These are phyloP conservation scores for Tympanoctomys barrerae DNA, from an alignment of 2,797 vertebrate species.

Conservation along the genomic window DNA sequence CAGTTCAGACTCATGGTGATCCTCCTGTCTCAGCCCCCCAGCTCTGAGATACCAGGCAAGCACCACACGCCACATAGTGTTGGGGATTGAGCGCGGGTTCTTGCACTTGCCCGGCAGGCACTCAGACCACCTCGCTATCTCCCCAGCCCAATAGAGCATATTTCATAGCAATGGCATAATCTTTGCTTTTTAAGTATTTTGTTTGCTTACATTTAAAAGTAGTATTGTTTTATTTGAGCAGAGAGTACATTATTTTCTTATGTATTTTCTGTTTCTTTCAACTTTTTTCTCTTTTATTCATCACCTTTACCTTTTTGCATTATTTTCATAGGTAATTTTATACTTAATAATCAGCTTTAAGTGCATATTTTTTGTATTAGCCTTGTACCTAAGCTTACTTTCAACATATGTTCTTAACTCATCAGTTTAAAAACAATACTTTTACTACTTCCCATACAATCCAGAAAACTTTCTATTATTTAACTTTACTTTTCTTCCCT, in stretches of 20 bases:
- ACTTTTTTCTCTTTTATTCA: not conserved
- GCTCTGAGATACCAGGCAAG: too few species aligned
- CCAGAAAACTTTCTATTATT: slow-evolving; percentile 56
- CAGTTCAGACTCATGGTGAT: too few species aligned
- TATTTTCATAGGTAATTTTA: slow-evolving; percentile 9
- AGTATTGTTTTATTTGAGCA: not conserved
- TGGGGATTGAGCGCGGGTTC: too few species aligned
- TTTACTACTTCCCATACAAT: slow-evolving; percentile 52
- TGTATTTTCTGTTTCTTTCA: not conserved
- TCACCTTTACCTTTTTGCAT: not conserved
- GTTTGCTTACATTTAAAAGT: slow-evolving; percentile 4
- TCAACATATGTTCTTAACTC: slow-evolving; percentile 44
- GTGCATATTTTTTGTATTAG: not conserved
- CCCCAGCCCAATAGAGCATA: not conserved
- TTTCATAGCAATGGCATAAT: not conserved
- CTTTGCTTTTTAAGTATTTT: not conserved
- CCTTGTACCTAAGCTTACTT: slow-evolving; percentile 40
- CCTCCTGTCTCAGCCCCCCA: too few species aligned
- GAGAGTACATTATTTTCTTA: not conserved
- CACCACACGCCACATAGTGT: too few species aligned
- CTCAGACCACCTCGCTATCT: too few species aligned
- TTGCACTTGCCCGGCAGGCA: too few species aligned
- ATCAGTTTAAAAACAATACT: slow-evolving; percentile 30
- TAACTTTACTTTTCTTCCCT: slow-evolving; percentile 64
- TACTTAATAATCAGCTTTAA: not conserved